Evolutionary conservation across 2,888 invertebrate species (phyloP), one percentile per base, ranked within the genome.

Genomic region (Drosophila nigricruria): DNA sequence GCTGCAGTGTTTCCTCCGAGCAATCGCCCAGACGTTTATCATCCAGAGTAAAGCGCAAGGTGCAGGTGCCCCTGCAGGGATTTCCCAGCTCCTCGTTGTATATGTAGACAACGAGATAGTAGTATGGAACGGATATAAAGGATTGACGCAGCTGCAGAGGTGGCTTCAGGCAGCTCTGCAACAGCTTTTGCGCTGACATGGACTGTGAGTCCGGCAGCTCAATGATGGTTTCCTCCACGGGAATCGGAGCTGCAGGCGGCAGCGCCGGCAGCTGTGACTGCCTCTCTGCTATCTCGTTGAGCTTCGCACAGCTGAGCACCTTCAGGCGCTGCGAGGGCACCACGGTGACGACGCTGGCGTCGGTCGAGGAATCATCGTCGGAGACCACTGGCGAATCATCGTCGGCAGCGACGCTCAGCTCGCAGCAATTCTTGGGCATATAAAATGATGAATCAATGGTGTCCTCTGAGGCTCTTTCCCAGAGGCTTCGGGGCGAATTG

Each of bases 51-150:
- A 88, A 75, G 10, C 79, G 82, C 3, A 82, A n/a, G 0, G 57
- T 76, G 43, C 73, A 78, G 3, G 66, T 73, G 16, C 89, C 89
- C 3, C 42, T 43, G 52, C 77, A 73, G 1, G 14, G 50, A 6
- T 60, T 42, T 0, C 23, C 3, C 12, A 43, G 2, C 1, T 38
- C 18, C 0, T 67, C 56, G 52, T 74, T 59, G 47, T 73, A 77
- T 16, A 73, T 70, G 23, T 86, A 86, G 30, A 86, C 42, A 1
- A 58, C 57, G 18, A 84, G 32, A 45, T 71, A 86, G 43, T 81
- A 80, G 16, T 61, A 27, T 0, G 42, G 12, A 0, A n/a, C 61
- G 9, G 0, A 1, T 1, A 6, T 34, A 8, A 63, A 81, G 5
- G 69, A 65, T 20, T 76, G 18, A 0, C 59, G 52, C 3, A 86